These are phyloP conservation scores for Drymonia ruficornis DNA, from an alignment of 2,888 invertebrate species.

Conservation along the genomic window DNA sequence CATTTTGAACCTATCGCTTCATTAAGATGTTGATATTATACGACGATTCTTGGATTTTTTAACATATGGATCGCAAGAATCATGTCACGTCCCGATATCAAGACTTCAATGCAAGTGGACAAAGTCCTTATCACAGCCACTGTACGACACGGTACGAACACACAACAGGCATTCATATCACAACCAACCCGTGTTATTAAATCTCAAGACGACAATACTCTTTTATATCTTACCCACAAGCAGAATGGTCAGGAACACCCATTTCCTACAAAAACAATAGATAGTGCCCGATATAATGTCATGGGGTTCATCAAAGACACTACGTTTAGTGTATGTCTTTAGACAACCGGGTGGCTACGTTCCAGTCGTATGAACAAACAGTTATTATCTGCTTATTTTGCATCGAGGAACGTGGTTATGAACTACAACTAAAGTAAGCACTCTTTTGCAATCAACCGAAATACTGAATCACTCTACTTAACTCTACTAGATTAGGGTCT, in stretches of 20 bases:
- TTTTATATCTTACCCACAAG: no score
- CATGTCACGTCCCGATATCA: conserved; percentile 29
- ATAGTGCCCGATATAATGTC: no score
- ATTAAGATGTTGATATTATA: conserved; percentile 15
- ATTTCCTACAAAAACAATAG: no score
- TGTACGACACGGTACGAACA: conserved; percentile 60
- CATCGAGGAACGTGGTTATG: conserved; percentile 38
- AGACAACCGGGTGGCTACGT: conserved; percentile 21
- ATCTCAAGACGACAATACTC: conserved; percentile 13
- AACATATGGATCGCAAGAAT: conserved; percentile 64
- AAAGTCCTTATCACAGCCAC: conserved; percentile 70
- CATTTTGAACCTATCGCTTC: conserved; percentile 7
- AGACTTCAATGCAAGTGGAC: conserved; percentile 38
- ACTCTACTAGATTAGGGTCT: conserved; percentile 20
- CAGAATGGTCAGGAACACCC: neutral
- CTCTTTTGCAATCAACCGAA: conserved; percentile 45
- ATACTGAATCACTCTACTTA: conserved; percentile 60
- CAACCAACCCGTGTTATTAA: conserved; percentile 21
- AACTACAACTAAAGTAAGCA: conserved; percentile 37
- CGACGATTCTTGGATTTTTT: conserved; percentile 51
- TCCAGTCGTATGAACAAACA: conserved; percentile 23
- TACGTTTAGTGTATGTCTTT: no score
- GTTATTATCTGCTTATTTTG: conserved; percentile 17
- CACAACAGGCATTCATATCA: conserved; percentile 32
- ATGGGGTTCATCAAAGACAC: no score